phyloP scores from a whole-genome alignment of 2,113 vertebrate genomes.

The Peromyscus californicus region DNA sequence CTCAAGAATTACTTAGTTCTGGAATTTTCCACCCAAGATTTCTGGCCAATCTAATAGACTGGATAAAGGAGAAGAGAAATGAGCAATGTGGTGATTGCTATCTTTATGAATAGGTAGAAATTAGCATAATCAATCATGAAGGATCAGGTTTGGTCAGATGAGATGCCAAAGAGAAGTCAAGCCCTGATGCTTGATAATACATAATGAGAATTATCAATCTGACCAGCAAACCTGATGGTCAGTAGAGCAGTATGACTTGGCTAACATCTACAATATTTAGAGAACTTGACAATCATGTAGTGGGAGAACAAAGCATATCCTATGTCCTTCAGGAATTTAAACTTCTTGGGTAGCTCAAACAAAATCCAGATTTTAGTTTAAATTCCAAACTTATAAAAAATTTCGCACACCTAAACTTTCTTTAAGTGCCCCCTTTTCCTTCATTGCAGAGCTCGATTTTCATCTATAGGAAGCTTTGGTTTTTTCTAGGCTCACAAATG shows the following conservation, averaged over 20 bases:
- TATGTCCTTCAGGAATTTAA: background rate
- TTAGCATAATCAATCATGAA: constrained; percentile 44
- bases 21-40: background rate
- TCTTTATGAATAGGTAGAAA: constrained; percentile 31
- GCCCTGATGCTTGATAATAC: background rate
- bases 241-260: background rate
- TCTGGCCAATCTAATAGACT: background rate
- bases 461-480: background rate
- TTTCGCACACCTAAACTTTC: background rate
- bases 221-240: background rate
- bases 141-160: constrained; percentile 5
- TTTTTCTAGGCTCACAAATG: background rate
- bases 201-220: constrained; percentile 16
- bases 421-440: background rate
- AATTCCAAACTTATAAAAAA: constrained; percentile 17
- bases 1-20: background rate
- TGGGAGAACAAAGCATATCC: background rate
- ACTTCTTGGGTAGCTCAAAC: background rate
- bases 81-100: constrained; percentile 34
- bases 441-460: background rate
- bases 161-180: background rate
- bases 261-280: background rate
- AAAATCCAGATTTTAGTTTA: background rate
- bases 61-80: background rate
- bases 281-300: background rate